Evolutionary conservation across 2,888 invertebrate species (phyloP), one percentile per base, ranked within the genome.

Genomic region (Dicyrtomina minuta): DNA sequence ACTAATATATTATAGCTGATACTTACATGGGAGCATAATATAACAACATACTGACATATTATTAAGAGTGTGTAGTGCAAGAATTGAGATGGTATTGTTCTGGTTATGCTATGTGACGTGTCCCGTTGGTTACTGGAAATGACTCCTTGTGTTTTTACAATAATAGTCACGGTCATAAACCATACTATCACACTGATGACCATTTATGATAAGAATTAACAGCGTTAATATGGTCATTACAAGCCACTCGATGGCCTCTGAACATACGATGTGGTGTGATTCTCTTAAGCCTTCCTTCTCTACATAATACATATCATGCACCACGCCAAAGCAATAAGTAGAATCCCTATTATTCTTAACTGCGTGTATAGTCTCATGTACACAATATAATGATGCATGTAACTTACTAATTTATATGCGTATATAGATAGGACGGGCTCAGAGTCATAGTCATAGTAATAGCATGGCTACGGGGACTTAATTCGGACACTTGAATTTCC

Each of bases 141-240:
- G 64, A 65, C 64, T 65, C 17, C 39, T 53, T 49, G 64, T 62
- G 62, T 65, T 65, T 65, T 53, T 65, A 65, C 64, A 65, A 65
- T 65, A 61, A 61, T 46, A 43, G 68, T 68, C 58, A 66, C 51
- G 71, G 49, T 65, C 74, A 73, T 73, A 73, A 67, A 72, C 67
- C 65, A 73, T 72, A 72, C 70, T 69, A 73, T 73, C 74, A 71
- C 68, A 53, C 55, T 66, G 74, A 75, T 75, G 74, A 70, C 73
- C 74, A 75, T 72, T 75, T 70, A 66, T 64, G 74, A 74, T 74
- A 74, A 74, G 75, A 71, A 72, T 74, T 75, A 74, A 72, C 72
- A 72, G 74, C 71, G 74, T 74, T 75, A 74, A 75, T 75, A 70
- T 67, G 65, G 56, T 72, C 74, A 75, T 75, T 75, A 75, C 74